Conservation (phyloP, 2,113 vertebrate species). For the Microcebus murinus region DNA sequence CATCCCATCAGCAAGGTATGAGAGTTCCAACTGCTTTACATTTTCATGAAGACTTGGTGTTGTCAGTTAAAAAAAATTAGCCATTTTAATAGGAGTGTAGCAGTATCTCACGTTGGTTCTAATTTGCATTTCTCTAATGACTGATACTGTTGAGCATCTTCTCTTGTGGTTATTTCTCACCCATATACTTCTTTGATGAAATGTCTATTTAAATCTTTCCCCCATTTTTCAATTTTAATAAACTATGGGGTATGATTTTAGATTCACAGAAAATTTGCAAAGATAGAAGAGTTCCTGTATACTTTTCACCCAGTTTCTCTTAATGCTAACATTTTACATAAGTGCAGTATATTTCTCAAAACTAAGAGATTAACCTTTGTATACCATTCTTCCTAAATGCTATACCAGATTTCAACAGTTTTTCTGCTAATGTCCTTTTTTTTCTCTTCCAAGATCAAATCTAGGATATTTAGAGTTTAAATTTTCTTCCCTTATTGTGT, state of each 20-base stretch:
- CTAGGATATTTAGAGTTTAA: background rate
- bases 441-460: background rate
- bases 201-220: background rate
- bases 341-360: background rate
- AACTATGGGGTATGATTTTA: background rate
- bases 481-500: background rate
- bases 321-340: background rate
- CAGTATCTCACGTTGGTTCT: background rate
- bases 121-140: background rate
- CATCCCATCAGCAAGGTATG: background rate
- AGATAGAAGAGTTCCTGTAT: background rate
- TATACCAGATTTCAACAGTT: background rate
- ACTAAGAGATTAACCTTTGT: background rate
- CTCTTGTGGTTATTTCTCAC: background rate
- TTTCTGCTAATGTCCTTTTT: background rate
- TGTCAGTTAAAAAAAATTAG: background rate
- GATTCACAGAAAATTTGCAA: background rate
- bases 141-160: background rate
- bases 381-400: background rate
- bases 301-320: background rate
- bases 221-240: background rate
- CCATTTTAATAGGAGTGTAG: background rate
- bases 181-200: background rate
- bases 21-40: background rate
- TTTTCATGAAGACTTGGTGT: background rate